Conservation (phyloP, 2,797 vertebrate species). For the Phataginus tetradactyla region DNA sequence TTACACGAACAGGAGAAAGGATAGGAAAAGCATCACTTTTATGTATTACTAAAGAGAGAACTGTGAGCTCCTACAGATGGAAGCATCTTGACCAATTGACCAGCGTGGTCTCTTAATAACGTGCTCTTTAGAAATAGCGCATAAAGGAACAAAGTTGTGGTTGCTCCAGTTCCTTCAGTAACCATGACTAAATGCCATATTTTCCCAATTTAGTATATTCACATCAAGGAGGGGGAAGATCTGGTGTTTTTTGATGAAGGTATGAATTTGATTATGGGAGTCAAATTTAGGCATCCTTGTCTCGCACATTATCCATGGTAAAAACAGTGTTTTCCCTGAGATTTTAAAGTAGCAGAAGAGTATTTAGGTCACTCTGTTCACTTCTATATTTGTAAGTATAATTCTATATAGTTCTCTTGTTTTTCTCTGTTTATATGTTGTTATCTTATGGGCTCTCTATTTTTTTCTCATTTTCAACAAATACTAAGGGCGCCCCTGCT, state of each 20-base stretch:
- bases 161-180: slow-evolving; percentile 37
- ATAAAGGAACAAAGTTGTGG: neutral
- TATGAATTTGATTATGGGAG: slow-evolving; percentile 42
- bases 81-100: neutral
- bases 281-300: slow-evolving; percentile 14
- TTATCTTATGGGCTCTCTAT: neutral
- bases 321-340: neutral
- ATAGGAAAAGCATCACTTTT: slow-evolving; percentile 14
- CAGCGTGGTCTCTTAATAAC: neutral
- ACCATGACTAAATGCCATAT: slow-evolving; percentile 29
- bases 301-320: neutral
- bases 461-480: neutral
- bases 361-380: neutral
- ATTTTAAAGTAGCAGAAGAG: neutral
- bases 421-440: neutral
- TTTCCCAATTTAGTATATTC: slow-evolving; percentile 44
- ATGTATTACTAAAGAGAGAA: neutral
- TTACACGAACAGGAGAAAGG: slow-evolving; percentile 21
- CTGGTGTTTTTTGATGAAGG: slow-evolving; percentile 25
- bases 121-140: slow-evolving; percentile 21
- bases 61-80: neutral
- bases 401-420: neutral
- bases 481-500: neutral
- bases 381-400: neutral
- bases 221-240: neutral